Base-by-base conservation (phyloP, 2,888 invertebrate genomes). In the Macaria notata region DNA sequence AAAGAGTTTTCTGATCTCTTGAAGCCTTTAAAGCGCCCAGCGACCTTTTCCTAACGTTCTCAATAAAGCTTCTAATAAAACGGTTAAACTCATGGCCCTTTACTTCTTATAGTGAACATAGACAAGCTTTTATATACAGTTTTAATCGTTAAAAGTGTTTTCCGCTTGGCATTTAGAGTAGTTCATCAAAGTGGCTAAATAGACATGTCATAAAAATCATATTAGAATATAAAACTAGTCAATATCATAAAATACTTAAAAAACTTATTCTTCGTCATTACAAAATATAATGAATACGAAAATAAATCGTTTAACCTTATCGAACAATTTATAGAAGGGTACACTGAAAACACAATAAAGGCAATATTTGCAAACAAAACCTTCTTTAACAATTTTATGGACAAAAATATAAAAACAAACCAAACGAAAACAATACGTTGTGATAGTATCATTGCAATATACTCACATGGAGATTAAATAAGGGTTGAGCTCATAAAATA, bases 381-480 rank as follows among this genome's bases (percentile, higher is more conserved):
- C 36, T 44, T 36, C 4, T 38, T 30, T 29, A 29, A n/a, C 9
- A n/a, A n/a, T 4, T 44, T 33, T 6, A 33, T 41, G 43, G 8
- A 43, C 4, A 33, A 50, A 36, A 9, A 33, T 38, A 44, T 44
- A 50, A 50, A 50, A 50, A 30, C 9, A 33, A 44, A 33, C 44
- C 44, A 36, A 50, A 44, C 36, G 50, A 38, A 56, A 51, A 51
- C 50, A 31, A 51, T 56, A 46, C 31, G 31, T 56, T 56, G 50
- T 47, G 56, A 56, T 56, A 42, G 30, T 56, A 56, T 56, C 56
- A 47, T 47, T 50, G 46, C 46, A 50, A 50, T 49, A 50, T 49
- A 41, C 47, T 41, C 9, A 9, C 19, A 47, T 43, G 43, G 38
- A 56, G 56, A 56, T 56, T 51, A 56, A 51, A 51, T 36, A 47